These are phyloP conservation scores for Pristionchus arcanus DNA, from an alignment of 2,888 invertebrate species.

Conservation along the genomic window DNA sequence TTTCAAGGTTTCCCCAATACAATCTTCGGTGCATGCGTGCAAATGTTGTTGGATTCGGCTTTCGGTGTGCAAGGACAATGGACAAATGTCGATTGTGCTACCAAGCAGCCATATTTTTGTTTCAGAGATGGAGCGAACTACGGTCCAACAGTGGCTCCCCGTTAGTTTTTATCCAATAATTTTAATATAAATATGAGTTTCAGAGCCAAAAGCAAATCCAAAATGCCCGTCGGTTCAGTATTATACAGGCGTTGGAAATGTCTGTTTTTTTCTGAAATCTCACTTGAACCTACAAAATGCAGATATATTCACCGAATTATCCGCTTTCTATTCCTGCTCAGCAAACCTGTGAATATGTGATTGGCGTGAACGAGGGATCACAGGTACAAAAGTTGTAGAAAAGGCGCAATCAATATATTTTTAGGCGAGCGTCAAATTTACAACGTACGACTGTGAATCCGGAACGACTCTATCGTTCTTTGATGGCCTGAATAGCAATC, in stretches of 20 bases:
- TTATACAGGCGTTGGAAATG: neutral
- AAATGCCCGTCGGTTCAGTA: neutral
- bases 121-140: neutral
- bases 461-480: neutral
- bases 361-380: neutral
- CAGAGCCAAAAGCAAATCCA: neutral
- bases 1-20: neutral
- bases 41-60: neutral
- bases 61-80: neutral
- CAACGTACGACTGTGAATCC: neutral
- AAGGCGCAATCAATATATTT: neutral
- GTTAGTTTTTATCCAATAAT: neutral
- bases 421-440: neutral
- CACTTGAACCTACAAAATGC: neutral
- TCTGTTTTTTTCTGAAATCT: neutral
- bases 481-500: neutral
- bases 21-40: neutral
- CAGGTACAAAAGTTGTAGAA: neutral
- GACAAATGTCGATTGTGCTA: neutral
- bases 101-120: neutral
- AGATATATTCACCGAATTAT: conserved; percentile 51
- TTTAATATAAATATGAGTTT: neutral
- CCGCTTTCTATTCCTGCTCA: conserved; percentile 13
- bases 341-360: conserved; percentile 18
- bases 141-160: neutral